These are phyloP conservation scores for Podarcis lilfordi DNA, from an alignment of 2,797 vertebrate genomes.

Conservation along the genomic window DNA sequence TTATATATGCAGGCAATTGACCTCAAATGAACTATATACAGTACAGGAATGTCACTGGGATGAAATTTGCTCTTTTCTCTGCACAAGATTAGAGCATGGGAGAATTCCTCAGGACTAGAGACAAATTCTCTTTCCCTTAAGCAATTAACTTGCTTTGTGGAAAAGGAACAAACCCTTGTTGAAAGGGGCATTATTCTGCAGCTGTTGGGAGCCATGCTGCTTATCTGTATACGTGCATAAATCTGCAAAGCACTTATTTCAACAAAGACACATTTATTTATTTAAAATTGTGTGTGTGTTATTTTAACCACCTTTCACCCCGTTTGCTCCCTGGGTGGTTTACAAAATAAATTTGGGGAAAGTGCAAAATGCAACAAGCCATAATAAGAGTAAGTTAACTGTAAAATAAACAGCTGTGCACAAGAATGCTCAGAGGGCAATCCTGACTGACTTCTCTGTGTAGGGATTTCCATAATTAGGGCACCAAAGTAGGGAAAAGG, in stretches of 20 bases:
- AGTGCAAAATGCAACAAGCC: too few relatives aligned
- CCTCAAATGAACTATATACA: neutral
- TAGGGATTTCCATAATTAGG: neutral
- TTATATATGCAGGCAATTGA: neutral
- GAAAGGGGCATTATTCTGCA: neutral
- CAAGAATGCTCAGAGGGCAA: neutral
- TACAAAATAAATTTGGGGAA: too few relatives aligned
- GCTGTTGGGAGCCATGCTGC: neutral
- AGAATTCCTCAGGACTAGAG: neutral
- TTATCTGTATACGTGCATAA: neutral
- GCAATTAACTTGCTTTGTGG: neutral
- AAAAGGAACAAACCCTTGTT: neutral
- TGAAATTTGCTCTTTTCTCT: neutral
- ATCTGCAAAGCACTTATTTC: neutral
- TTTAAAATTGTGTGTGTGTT: neutral
- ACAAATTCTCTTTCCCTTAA: neutral
- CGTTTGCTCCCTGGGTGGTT: neutral
- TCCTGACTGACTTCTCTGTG: neutral
- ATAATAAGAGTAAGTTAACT: too few relatives aligned
- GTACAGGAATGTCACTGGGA: neutral
- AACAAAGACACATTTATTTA: neutral
- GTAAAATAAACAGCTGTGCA: too few relatives aligned
- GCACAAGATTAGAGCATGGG: neutral
- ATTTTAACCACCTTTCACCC: too few relatives aligned
- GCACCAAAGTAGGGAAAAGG: neutral